Conservation (phyloP, 2,113 vertebrate species). For the Neolamprologus caudopunctatus region DNA sequence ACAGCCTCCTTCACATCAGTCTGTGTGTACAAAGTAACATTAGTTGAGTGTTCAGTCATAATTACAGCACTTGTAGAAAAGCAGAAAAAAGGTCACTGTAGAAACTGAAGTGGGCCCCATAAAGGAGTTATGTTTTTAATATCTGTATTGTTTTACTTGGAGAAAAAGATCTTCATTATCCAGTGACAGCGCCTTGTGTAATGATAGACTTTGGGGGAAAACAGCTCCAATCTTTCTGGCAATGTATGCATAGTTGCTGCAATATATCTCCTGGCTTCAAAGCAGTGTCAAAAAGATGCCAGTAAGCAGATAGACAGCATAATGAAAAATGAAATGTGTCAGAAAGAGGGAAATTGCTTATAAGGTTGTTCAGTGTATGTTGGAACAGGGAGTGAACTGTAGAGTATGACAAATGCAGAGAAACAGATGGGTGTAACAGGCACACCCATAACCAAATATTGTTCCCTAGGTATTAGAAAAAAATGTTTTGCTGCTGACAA, state of each 20-base stretch:
- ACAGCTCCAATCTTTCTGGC: neutral
- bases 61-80: neutral
- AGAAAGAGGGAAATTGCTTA: neutral
- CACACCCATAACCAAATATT: constrained; percentile 5
- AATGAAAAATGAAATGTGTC: neutral
- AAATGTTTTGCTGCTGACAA: constrained; percentile 34
- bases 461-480: neutral
- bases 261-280: neutral
- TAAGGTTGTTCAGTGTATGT: neutral
- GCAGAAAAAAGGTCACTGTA: neutral
- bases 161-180: neutral
- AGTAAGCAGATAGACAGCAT: neutral
- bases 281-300: neutral
- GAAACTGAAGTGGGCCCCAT: neutral
- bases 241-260: neutral
- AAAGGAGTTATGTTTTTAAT: neutral
- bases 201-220: neutral
- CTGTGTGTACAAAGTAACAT: constrained; percentile 22
- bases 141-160: neutral
- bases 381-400: neutral
- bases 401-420: neutral
- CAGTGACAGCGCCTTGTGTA: neutral
- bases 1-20: constrained; percentile 51
- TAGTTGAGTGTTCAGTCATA: neutral
- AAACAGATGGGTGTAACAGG: neutral